A percentile compares a stretch with the other conserved stretches of the same genome.
phyloP scores from a whole-genome alignment of 1,140 invertebrate species.

The Solenopsis fugax region DNA sequence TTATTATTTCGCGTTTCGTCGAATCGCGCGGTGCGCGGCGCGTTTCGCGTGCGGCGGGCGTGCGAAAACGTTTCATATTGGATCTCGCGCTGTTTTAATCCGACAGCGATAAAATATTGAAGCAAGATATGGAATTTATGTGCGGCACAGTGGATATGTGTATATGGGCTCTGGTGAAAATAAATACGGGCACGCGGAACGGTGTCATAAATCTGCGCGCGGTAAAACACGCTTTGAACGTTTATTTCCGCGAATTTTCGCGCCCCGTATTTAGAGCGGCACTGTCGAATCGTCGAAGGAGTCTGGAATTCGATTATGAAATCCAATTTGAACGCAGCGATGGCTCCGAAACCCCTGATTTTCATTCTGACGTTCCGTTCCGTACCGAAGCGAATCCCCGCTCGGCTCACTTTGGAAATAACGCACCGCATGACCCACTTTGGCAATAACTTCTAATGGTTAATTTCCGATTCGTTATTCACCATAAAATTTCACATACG shows the following conservation, averaged over 20 bases:
- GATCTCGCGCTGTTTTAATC: constrained; percentile 57
- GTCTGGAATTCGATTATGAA: constrained; percentile 48
- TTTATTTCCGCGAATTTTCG: constrained; percentile 55
- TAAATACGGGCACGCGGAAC: constrained; percentile 53
- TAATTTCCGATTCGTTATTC: background rate
- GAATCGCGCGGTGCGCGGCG: constrained; percentile 1
- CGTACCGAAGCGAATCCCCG: background rate
- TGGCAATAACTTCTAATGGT: background rate
- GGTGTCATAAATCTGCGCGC: constrained; percentile 51
- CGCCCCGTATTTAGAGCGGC: constrained; percentile 42
- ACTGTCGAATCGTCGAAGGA: constrained; percentile 31
- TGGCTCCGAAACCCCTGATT: constrained; percentile 30
- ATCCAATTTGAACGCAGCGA: constrained; percentile 27
- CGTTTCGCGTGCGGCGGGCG: background rate
- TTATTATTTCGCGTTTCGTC: constrained; percentile 51
- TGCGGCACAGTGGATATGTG: constrained; percentile 54
- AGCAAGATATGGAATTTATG: constrained; percentile 63
- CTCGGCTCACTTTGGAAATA: background rate
- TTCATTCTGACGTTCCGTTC: constrained; percentile 31
- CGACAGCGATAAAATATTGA: constrained; percentile 64
- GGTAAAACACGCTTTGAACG: constrained; percentile 55
- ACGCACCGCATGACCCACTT: constrained; percentile 4
- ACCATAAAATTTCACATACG: constrained; percentile 2
- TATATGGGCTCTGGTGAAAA: constrained; percentile 39
- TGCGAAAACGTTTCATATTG: constrained; percentile 54